phyloP scores from a whole-genome alignment of 2,797 vertebrate species.

The Menidia menidia region DNA sequence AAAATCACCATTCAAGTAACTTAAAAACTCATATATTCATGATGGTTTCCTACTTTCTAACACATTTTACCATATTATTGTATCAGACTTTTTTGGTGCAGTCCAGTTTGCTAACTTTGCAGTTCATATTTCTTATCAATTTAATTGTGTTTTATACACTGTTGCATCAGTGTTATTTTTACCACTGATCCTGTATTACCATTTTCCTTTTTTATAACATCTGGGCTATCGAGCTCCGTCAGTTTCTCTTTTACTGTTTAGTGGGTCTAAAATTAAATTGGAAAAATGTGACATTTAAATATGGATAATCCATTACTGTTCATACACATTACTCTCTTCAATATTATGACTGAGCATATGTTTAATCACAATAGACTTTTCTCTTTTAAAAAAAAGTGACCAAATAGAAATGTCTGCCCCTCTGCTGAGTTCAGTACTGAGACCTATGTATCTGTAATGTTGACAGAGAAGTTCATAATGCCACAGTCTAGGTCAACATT shows the following conservation, averaged over 20 bases:
- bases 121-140: too few relatives aligned
- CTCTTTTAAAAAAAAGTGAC: constrained; percentile 18
- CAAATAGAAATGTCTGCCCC: constrained; percentile 22
- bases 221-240: too few relatives aligned
- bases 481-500: constrained; percentile 30
- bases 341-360: neutral
- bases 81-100: too few relatives aligned
- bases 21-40: too few relatives aligned
- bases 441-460: constrained; percentile 2
- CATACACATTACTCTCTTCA: neutral
- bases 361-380: neutral
- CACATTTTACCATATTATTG: too few relatives aligned
- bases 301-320: neutral
- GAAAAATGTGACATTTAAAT: constrained; percentile 20
- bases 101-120: too few relatives aligned
- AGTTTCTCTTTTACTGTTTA: neutral
- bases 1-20: too few relatives aligned
- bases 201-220: too few relatives aligned
- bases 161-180: too few relatives aligned
- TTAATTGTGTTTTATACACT: too few relatives aligned
- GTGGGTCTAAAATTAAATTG: neutral
- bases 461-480: constrained; percentile 53
- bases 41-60: too few relatives aligned
- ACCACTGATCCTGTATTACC: too few relatives aligned
- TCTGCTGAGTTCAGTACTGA: constrained; percentile 24